Conservation (phyloP, 2,888 invertebrate species). For the Dryobotodes eremita region DNA sequence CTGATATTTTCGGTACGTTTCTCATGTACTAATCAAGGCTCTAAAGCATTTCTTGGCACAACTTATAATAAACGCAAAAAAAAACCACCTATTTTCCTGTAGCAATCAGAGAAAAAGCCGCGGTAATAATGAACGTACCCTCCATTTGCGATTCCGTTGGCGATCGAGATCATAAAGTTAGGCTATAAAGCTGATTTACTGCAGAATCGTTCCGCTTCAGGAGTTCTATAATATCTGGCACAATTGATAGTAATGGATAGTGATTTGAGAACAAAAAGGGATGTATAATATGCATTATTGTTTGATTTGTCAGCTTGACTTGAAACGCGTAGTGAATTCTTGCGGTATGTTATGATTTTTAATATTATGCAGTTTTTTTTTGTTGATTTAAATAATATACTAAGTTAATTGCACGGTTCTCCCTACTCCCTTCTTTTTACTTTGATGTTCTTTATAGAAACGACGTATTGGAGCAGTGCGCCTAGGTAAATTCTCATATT, state of each 20-base stretch:
- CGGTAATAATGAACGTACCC: slow-evolving; percentile 14
- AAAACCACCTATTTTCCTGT: not conserved
- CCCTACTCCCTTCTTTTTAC: not conserved
- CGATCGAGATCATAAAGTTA: slow-evolving; percentile 58
- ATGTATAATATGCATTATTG: not conserved
- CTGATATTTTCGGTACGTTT: not conserved
- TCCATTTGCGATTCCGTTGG: slow-evolving; percentile 44
- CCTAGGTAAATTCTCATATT: not conserved
- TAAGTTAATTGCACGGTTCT: no score
- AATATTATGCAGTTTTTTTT: no score
- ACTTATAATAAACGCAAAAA: not conserved
- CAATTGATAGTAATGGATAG: slow-evolving; percentile 37
- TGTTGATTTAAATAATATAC: no score
- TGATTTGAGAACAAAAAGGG: slow-evolving; percentile 9
- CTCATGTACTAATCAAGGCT: not conserved
- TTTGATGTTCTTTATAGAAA: not conserved
- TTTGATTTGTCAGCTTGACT: not conserved
- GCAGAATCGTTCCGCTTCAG: slow-evolving; percentile 32
- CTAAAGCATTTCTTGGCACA: not conserved
- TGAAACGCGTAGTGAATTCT: no score
- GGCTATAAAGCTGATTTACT: slow-evolving; percentile 61
- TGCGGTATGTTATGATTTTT: not conserved
- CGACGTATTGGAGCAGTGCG: not conserved
- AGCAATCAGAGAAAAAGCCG: slow-evolving; percentile 50
- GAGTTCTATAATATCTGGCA: slow-evolving; percentile 43